Conservation (phyloP, 2,113 vertebrate species). For the Numenius arquata region DNA sequence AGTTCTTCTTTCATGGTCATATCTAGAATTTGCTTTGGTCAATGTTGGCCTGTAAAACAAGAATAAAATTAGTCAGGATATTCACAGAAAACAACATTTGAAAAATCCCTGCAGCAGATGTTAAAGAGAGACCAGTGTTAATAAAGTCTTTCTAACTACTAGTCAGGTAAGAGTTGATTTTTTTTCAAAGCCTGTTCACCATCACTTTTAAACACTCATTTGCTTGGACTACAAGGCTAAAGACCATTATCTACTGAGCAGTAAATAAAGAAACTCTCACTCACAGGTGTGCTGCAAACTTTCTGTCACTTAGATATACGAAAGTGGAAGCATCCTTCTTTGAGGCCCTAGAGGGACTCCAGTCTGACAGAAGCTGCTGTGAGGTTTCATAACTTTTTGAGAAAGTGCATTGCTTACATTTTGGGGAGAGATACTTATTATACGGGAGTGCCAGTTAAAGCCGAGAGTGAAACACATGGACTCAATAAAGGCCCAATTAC, state of each 20-base stretch:
- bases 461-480: constrained; percentile 67
- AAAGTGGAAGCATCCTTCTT: neutral
- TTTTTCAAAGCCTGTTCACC: neutral
- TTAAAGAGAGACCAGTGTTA: neutral
- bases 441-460: constrained; percentile 41
- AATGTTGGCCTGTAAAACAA: neutral
- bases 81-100: neutral
- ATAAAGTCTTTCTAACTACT: neutral
- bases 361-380: constrained; percentile 53
- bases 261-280: neutral
- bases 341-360: neutral
- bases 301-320: neutral
- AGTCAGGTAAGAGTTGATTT: neutral
- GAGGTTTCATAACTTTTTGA: constrained; percentile 63
- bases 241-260: neutral
- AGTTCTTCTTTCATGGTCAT: neutral
- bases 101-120: neutral
- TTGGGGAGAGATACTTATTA: constrained; percentile 48
- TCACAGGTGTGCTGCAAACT: neutral
- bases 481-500: constrained; percentile 77
- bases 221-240: neutral
- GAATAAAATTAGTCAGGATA: neutral
- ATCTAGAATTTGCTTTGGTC: neutral
- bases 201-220: neutral
- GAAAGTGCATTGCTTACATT: constrained; percentile 44